Base-by-base conservation (phyloP, 1,140 invertebrate species). In the Atopsyche davidsoni region DNA sequence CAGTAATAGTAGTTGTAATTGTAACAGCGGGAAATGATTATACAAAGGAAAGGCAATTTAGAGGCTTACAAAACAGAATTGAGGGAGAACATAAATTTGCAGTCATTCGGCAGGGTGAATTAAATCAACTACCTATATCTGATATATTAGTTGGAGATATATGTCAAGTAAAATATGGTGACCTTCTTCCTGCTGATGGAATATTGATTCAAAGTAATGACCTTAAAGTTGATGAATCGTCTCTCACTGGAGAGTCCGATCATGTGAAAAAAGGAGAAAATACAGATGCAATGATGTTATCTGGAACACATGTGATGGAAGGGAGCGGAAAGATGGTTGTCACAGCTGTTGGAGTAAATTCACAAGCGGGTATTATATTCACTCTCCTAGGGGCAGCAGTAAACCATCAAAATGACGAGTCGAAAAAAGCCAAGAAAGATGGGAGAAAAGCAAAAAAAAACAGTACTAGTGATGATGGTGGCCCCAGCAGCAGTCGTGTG, bases 321-420 rank as follows among this genome's bases (percentile, higher is more conserved):
- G 86, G 87, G 6, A 87, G 83, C 69, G 86, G 85, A 7, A 85
- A 83, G 65, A 87, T 89, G 80, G 59, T 89, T 41, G 83, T 89
- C n/a, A 80, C 82, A 19, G 87, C 86, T 24, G 87, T 89, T n/a
- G 86, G 86, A 50, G 73, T 87, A 44, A 87, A 87, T 63, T 89
- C 86, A 18, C 86, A 89, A 63, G 84, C 86, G 34, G 87, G 87
- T 54, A 89, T 89, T 51, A 89, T 89, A 50, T 88, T 89, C 64
- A 83, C 83, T 18, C 70, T 89, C 0, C 72, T 89, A 7, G 57
- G 57, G 4, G 57, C 53, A 23, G 42, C 57, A 9, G 14, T 22
- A 1, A 85, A 78, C 7, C 24, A 36, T n/a, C 25, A 35, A 7
- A 42, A 54, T 13, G 43, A 77, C 75, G 18, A 67, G 71, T 66